Base-by-base conservation (phyloP, 2,113 vertebrate genomes). In the Trinectes maculatus region DNA sequence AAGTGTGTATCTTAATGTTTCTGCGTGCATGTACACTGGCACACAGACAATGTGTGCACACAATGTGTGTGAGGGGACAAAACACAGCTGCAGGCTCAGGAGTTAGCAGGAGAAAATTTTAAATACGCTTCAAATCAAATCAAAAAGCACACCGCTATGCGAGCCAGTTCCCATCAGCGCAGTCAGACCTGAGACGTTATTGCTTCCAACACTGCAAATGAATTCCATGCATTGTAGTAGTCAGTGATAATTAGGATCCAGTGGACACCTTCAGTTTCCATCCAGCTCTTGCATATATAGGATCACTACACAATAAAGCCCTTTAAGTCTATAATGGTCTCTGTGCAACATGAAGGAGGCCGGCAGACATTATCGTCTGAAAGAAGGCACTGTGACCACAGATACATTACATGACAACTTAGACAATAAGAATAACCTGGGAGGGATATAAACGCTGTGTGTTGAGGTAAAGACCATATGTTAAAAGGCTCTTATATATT, bases 191-290 rank as follows among this genome's bases (percentile, higher is more conserved):
- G 47, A 36, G 53, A 61, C 70, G 72, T 85, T 71, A 80, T 83
- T 85, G 83, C 76, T 86, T 87, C 58, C 59, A 86, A 87, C 79
- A 85, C 74, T 81, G 84, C 77, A 85, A 90, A 85, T 47, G 40
- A 85, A 87, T 88, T 89, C 87, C 83, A 77, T 0, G 47, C 78
- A 86, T 87, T 71, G 80, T 77, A 72, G 72, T 79, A 65, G 83
- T 90, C 85, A 87, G 47, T 77, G 86, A 82, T 77, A 69, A 86
- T 89, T 79, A 87, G 78, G 72, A 82, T 89, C 77, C 75, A 66
- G 26, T 54, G 63, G 69, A 88, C 78, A 85, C 87, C 71, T 89
- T 82, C 52, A 61, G 60, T 62, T 80, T 82, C 33, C 52, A 72
- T 57, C 36, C 47, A 69, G 47, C 63, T 79, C 53, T 63, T 77